Conservation (phyloP, 2,888 invertebrate genomes). For the Adelphocoris suturalis region DNA sequence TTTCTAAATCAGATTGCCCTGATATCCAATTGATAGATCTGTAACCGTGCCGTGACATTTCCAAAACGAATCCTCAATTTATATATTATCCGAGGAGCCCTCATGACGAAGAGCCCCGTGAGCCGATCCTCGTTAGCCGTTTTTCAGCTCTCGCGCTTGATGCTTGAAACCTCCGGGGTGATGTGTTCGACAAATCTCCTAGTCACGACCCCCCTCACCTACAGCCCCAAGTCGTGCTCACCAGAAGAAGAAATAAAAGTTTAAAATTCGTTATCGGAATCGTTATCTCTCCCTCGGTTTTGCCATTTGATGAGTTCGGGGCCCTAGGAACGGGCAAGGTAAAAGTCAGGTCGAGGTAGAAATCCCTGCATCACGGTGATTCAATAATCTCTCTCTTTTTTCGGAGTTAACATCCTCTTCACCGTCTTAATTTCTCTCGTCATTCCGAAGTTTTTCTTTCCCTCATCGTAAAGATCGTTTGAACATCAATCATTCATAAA, state of each 20-base stretch:
- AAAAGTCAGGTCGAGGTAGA: slow-evolving; percentile 28
- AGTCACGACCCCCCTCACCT: slow-evolving; percentile 28
- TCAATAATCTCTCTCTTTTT: slow-evolving; percentile 1
- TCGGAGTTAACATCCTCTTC: background rate
- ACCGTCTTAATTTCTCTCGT: slow-evolving; percentile 6
- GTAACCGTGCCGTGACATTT: too few species aligned
- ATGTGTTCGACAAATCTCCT: slow-evolving; percentile 25
- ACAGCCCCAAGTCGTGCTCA: slow-evolving; percentile 4
- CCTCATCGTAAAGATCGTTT: background rate
- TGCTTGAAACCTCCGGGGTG: slow-evolving; percentile 18
- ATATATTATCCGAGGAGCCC: too few species aligned
- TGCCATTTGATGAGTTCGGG: slow-evolving; percentile 52
- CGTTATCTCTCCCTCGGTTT: slow-evolving; percentile 35
- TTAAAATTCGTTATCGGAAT: slow-evolving; percentile 46
- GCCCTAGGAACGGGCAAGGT: slow-evolving; percentile 11
- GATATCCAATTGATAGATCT: too few species aligned
- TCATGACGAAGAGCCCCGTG: background rate
- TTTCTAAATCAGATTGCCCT: too few species aligned
- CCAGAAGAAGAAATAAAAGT: slow-evolving; percentile 48
- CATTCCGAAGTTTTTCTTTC: background rate
- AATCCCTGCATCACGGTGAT: slow-evolving; percentile 23
- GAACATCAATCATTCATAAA: slow-evolving; percentile 12
- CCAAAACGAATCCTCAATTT: too few species aligned
- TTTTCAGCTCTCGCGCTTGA: background rate
- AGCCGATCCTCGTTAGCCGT: slow-evolving; percentile 30